Base-by-base conservation (phyloP, 92 coral and sea anemone species). In the Actinostola sp. region DNA sequence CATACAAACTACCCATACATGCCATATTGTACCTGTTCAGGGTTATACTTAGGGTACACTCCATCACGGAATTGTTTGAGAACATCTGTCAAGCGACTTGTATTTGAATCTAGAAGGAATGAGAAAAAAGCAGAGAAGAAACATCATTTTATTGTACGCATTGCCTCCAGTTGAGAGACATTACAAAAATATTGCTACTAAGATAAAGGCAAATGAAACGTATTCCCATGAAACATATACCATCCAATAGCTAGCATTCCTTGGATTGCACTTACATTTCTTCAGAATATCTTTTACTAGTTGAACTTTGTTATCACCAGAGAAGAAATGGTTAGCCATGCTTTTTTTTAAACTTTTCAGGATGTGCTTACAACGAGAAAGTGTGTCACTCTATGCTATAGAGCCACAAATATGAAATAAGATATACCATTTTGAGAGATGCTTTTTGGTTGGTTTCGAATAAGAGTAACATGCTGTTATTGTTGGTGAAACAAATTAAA, bases 31-130 rank as follows among this genome's bases (percentile, higher is more conserved):
- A 94, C 98, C 91, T 94, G 87, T 57, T 94, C 98, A 46, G 98
- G 98, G 58, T 94, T 93, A 75, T 94, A 94, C 77, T 92, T 86
- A 32, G 98, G 97, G 63, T 92, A 94, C 50, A 85, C 91, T 30
- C 98, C 98, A 91, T 91, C 98, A 6, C 97, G 92, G 71, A 94
- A 94, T 70, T 92, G 97, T 62, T 92, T 93, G 14, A 94, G 79
- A 24, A 94, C 98, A 92, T 94, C 98, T 51, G 97, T 94, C 72
- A 94, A 82, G 52, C 96, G 86, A 63, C 98, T 88, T 61, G 93
- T 94, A 86, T 94, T 94, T 21, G 98, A 92, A 84, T 94, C 98
- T 94, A 61, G 59, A 29, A 74, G 42, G 42, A 51, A 75, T 34
- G 19, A 82, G 33, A 29, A 16, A 10, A 48, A 30, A 65, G 8